Base-by-base conservation (phyloP, 2,888 invertebrate species). In the Calephelis perditalis region DNA sequence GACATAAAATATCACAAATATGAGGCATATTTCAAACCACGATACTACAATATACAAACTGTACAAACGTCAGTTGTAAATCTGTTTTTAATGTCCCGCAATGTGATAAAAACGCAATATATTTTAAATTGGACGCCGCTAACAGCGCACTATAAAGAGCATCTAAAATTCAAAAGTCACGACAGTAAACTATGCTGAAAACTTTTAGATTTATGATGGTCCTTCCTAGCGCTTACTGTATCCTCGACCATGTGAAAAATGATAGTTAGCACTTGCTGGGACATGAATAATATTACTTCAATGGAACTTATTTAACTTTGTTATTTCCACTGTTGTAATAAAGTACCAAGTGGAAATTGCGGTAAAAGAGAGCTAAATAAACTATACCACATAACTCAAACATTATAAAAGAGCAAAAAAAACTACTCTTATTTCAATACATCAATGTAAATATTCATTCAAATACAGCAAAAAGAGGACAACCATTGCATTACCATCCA, bases 141-240 rank as follows among this genome's bases (percentile, higher is more conserved):
- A 49, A 49, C 49, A 49, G 49, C 26, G 26, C 49, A 10, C 15
- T 49, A 26, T 49, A 49, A 49, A 35, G 49, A 57, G 62, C 65
- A 66, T 64, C 61, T 65, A 65, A 66, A 66, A 66, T 65, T 63
- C 60, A 61, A 37, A 63, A 66, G 61, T 65, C 63, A 61, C 64
- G 67, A 65, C 67, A 63, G 59, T 67, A 63, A 65, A 66, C 63
- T 68, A 62, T 63, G 62, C 63, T 63, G 65, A 59, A 65, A 68
- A 65, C 64, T 68, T 67, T 66, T 61, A 62, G 66, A 67, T 67
- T 68, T 68, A 68, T 68, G 65, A 59, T 62, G 59, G 49, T 49
- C 26, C 26, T 49, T 40, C 40, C 26, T 10, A 15, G 49, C 49
- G 49, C 49, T 35, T 26, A 26, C 49, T 49, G 49, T 49, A 49